Evolutionary conservation across 2,797 vertebrate genomes (phyloP).

Genomic region (Mionectes olivaceus): DNA sequence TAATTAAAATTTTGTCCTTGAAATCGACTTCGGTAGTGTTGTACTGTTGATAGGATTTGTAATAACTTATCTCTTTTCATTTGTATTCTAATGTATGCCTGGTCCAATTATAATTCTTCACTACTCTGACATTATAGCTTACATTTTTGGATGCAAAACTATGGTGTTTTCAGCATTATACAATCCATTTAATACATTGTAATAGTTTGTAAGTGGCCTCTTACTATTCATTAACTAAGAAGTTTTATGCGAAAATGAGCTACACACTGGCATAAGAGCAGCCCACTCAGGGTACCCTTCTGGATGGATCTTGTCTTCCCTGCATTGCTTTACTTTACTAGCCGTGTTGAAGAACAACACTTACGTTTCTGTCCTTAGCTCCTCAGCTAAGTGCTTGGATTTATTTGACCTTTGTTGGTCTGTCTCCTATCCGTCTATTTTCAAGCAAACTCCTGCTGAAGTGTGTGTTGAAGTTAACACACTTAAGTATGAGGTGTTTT

Average conservation of each 20-base stretch:
- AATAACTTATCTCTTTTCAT: conserved; percentile 20
- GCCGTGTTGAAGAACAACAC: not conserved
- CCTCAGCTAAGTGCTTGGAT: not conserved
- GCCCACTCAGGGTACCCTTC: not conserved
- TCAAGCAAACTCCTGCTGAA: not conserved
- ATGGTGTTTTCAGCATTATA: not conserved
- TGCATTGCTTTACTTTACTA: not conserved
- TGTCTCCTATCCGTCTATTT: not conserved
- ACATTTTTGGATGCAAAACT: not conserved
- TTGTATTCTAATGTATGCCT: not conserved
- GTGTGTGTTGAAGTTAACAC: fast-evolving
- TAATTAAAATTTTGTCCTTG: conserved; percentile 30
- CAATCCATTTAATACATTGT: not conserved
- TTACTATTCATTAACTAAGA: not conserved
- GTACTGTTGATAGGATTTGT: conserved; percentile 8
- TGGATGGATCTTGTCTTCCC: not conserved
- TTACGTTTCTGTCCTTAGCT: not conserved
- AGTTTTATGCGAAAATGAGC: not conserved
- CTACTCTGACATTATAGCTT: not conserved
- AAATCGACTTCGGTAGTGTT: not conserved
- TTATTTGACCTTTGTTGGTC: not conserved
- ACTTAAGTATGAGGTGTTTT: not conserved
- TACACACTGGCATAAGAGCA: not conserved
- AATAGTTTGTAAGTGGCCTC: not conserved
- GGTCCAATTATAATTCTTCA: not conserved